Evolutionary conservation across 92 coral and sea anemone genomes (phyloP).

Genomic region (Palythoa grandiflora): DNA sequence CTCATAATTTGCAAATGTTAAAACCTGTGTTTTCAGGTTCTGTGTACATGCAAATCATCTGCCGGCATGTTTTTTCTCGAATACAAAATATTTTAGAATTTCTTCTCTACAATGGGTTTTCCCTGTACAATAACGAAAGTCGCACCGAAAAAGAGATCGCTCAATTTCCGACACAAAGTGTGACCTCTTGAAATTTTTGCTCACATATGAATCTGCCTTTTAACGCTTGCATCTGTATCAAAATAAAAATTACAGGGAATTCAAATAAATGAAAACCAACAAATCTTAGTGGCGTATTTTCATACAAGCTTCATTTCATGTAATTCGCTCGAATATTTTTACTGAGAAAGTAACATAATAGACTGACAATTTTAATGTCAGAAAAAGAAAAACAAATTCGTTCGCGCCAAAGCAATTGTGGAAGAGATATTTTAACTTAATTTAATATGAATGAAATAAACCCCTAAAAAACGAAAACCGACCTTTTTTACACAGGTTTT

Average conservation of each 20-base stretch:
- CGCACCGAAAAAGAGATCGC: not conserved
- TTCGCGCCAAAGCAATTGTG: conserved; percentile 32
- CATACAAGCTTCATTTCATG: not conserved
- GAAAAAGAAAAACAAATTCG: not conserved
- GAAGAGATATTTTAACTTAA: not conserved
- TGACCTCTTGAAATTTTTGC: not conserved
- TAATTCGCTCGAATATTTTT: not conserved
- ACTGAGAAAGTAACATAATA: not conserved
- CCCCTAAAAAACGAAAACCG: not conserved
- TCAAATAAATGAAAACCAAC: conserved; percentile 1
- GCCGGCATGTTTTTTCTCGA: not conserved
- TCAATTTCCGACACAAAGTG: not conserved
- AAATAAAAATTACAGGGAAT: conserved; percentile 3
- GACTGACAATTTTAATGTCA: not conserved
- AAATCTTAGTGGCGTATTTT: not conserved
- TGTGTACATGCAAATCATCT: not conserved
- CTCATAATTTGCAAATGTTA: not conserved
- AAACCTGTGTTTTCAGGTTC: conserved; percentile 30
- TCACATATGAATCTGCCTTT: not conserved
- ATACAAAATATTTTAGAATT: not conserved
- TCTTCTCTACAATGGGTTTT: conserved; percentile 12
- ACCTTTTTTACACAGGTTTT: not conserved
- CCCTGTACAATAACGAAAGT: conserved; percentile 10
- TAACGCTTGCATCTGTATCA: not conserved
- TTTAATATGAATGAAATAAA: not conserved